Percentiles rank a stretch among this genome's conserved stretches.
phyloP scores from a whole-genome alignment of 2,888 invertebrate genomes.

The Cryptocheilus praepositus region DNA sequence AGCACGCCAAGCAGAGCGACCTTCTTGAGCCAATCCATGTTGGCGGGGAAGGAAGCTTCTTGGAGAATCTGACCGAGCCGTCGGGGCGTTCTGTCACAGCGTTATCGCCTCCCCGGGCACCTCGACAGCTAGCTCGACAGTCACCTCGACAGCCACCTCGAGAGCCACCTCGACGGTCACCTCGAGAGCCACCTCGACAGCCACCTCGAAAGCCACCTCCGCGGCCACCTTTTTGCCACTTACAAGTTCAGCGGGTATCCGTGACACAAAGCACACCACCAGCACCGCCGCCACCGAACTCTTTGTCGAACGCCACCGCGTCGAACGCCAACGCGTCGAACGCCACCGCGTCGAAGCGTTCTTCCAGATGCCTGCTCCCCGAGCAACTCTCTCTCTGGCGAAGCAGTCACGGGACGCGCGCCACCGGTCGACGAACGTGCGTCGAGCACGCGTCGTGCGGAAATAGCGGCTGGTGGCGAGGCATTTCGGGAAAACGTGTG shows the following conservation, averaged over 20 bases:
- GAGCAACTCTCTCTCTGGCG: conserved; percentile 9
- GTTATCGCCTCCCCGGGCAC: too few relatives aligned
- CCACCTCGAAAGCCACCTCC: not conserved
- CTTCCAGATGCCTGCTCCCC: too few relatives aligned
- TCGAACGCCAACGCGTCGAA: too few relatives aligned
- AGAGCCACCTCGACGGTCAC: not conserved
- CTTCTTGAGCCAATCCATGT: conserved; percentile 38
- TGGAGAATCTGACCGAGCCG: too few relatives aligned
- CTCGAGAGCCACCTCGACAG: not conserved
- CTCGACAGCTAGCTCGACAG: too few relatives aligned
- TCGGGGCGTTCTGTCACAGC: too few relatives aligned
- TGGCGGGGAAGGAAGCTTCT: not conserved
- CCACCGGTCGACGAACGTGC: conserved; percentile 30
- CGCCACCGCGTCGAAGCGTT: too few relatives aligned
- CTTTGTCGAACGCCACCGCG: not conserved
- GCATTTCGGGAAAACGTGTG: conserved; percentile 37
- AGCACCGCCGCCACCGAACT: not conserved
- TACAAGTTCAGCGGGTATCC: too few relatives aligned
- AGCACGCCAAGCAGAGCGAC: conserved; percentile 30
- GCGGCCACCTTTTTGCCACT: too few relatives aligned
- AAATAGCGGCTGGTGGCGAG: conserved; percentile 40
- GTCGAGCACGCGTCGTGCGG: conserved; percentile 52
- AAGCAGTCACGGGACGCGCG: not conserved
- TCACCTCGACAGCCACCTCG: not conserved
- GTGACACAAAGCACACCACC: not conserved